phyloP scores from a whole-genome alignment of 1,140 invertebrate species.

The Dryas iulia region DNA sequence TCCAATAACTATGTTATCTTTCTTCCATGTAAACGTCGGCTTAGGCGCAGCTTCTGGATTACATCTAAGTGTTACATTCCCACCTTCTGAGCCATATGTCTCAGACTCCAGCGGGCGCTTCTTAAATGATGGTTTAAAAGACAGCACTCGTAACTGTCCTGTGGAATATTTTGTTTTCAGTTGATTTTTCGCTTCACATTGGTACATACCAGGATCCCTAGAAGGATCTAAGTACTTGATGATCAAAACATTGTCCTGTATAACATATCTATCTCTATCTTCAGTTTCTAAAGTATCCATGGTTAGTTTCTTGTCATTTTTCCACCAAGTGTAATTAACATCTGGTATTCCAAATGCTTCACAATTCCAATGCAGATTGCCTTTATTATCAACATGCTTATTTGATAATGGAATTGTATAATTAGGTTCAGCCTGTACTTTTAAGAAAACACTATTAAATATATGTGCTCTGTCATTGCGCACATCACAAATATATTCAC shows the following conservation, averaged over 20 bases:
- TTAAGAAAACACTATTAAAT: constrained; percentile 88
- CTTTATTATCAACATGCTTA: constrained; percentile 93
- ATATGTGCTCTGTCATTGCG: constrained; percentile 91
- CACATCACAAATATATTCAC: constrained; percentile 95
- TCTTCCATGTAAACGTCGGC: constrained; percentile 94
- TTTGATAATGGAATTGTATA: constrained; percentile 95
- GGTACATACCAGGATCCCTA: constrained; percentile 96
- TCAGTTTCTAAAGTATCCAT: constrained; percentile 83
- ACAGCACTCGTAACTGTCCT: constrained; percentile 92
- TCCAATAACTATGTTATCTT: constrained; percentile 91
- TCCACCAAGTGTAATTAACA: constrained; percentile 95
- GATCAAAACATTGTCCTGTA: constrained; percentile 93
- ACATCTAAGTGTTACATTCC: constrained; percentile 95
- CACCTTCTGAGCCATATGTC: constrained; percentile 93
- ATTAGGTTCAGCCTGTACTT: constrained; percentile 94
- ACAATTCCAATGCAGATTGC: constrained; percentile 94
- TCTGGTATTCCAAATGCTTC: constrained; percentile 97
- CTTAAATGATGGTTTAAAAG: constrained; percentile 93
- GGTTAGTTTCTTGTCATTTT: constrained; percentile 89
- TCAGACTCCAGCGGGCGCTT: constrained; percentile 93
- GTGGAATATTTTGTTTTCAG: constrained; percentile 93
- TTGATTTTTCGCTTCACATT: constrained; percentile 95
- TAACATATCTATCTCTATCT: constrained; percentile 88
- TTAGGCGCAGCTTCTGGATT: constrained; percentile 96
- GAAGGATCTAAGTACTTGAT: constrained; percentile 89